Conservation (phyloP, 2,888 invertebrate genomes). For the Vandiemenella viatica region DNA sequence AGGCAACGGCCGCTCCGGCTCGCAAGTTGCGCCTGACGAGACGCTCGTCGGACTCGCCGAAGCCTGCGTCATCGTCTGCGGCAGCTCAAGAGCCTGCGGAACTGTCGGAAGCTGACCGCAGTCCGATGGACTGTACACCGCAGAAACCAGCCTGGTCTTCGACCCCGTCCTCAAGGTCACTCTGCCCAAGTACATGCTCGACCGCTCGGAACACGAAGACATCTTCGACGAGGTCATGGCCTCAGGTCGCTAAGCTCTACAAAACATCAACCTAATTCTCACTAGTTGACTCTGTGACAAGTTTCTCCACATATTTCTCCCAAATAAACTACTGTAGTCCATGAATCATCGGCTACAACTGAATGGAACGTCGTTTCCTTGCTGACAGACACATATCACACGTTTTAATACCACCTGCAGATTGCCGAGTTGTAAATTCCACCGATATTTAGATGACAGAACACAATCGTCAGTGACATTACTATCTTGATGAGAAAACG, state of each 20-base stretch:
- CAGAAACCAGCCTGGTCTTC: constrained; percentile 48
- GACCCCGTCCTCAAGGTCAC: constrained; percentile 46
- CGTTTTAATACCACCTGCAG: too few relatives aligned
- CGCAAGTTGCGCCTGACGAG: constrained; percentile 19
- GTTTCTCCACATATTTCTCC: too few relatives aligned
- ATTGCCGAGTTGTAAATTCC: too few relatives aligned
- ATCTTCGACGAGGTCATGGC: constrained; percentile 41
- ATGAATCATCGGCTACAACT: too few relatives aligned
- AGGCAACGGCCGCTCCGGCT: constrained; percentile 20
- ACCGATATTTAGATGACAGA: too few relatives aligned
- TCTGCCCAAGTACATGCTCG: constrained; percentile 52
- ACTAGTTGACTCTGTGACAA: too few relatives aligned
- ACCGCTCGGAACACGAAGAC: constrained; percentile 49
- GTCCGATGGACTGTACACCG: constrained; percentile 45
- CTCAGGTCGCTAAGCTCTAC: constrained; percentile 16
- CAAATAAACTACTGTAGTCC: too few relatives aligned
- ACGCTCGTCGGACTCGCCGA: constrained; percentile 21
- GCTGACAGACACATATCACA: too few relatives aligned
- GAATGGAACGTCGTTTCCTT: too few relatives aligned
- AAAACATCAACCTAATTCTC: too few relatives aligned
- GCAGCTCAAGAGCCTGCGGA: constrained; percentile 19
- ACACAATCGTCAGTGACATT: too few relatives aligned
- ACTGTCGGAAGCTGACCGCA: constrained; percentile 25
- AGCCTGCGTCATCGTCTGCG: constrained; percentile 18
- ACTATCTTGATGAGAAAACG: too few relatives aligned